These are phyloP conservation scores for Lapara coniferarum DNA, from an alignment of 2,888 invertebrate species.

Conservation along the genomic window DNA sequence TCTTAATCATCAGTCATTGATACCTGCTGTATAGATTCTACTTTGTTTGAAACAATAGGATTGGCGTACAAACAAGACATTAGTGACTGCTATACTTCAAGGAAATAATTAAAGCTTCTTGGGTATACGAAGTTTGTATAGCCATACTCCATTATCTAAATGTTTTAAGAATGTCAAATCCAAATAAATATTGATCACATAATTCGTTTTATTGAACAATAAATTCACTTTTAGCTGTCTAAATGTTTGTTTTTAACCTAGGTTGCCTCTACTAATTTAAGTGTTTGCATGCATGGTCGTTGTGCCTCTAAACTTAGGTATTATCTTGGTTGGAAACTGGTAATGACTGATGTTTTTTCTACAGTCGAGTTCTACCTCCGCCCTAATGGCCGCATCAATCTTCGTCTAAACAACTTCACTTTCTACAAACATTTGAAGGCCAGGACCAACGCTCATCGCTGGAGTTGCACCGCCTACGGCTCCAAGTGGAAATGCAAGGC, in stretches of 20 bases:
- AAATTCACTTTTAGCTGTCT: not conserved
- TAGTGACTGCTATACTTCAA: not conserved
- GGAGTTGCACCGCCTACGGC: constrained; percentile 75
- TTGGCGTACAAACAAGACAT: not conserved
- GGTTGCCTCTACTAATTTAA: constrained; percentile 13
- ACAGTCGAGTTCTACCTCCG: constrained; percentile 71
- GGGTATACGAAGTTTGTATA: not conserved
- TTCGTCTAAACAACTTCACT: constrained; percentile 72
- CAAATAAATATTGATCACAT: not conserved
- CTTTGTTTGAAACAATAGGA: no score
- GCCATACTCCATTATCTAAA: not conserved
- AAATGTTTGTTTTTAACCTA: constrained; percentile 3
- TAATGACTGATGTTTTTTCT: constrained; percentile 25
- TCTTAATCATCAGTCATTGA: not conserved
- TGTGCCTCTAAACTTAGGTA: constrained; percentile 6
- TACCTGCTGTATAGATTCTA: not conserved
- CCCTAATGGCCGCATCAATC: constrained; percentile 68
- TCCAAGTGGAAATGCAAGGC: constrained; percentile 74
- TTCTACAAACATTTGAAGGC: constrained; percentile 75
- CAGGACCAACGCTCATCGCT: constrained; percentile 67
- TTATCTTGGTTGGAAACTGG: constrained; percentile 19
- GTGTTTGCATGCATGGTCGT: not conserved
- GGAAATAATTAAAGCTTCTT: not conserved
- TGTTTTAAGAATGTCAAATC: not conserved
- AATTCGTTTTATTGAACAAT: constrained; percentile 10